Evolutionary conservation across 2,888 invertebrate genomes (phyloP).

Genomic region (Andrena praecox): DNA sequence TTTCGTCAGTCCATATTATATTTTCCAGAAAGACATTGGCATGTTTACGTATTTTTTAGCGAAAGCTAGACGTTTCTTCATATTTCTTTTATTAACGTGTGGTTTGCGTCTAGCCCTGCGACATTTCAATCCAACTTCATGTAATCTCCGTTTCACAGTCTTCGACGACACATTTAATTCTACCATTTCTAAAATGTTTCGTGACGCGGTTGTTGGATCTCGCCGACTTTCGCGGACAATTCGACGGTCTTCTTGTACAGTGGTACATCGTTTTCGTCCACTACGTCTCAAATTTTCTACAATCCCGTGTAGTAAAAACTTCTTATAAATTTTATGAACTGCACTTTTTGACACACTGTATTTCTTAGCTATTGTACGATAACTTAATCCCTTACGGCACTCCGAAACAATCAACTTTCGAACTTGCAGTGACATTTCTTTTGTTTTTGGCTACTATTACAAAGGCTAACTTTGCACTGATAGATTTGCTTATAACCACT

Average conservation of each 20-base stretch:
- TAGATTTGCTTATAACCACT: too few species aligned
- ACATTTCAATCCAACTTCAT: neutral
- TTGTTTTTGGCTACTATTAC: too few species aligned
- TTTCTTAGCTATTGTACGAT: too few species aligned
- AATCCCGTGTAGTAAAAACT: neutral
- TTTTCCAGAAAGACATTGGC: conserved; percentile 4
- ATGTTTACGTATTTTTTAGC: conserved; percentile 2
- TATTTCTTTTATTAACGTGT: neutral
- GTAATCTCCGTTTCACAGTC: neutral
- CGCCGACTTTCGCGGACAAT: neutral
- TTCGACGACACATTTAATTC: neutral
- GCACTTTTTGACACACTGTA: neutral
- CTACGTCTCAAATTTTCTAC: conserved; percentile 1
- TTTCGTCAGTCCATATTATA: neutral
- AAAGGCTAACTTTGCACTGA: too few species aligned
- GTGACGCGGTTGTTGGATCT: neutral
- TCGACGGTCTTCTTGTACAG: neutral
- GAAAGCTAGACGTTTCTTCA: neutral
- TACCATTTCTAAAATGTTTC: neutral
- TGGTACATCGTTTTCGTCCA: neutral
- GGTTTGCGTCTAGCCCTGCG: neutral
- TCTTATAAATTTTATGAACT: neutral
- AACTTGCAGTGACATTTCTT: too few species aligned
- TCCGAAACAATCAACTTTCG: too few species aligned
- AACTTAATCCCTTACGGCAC: too few species aligned